Conservation (phyloP, 2,113 vertebrate species). For the Megatriorchis doriae region DNA sequence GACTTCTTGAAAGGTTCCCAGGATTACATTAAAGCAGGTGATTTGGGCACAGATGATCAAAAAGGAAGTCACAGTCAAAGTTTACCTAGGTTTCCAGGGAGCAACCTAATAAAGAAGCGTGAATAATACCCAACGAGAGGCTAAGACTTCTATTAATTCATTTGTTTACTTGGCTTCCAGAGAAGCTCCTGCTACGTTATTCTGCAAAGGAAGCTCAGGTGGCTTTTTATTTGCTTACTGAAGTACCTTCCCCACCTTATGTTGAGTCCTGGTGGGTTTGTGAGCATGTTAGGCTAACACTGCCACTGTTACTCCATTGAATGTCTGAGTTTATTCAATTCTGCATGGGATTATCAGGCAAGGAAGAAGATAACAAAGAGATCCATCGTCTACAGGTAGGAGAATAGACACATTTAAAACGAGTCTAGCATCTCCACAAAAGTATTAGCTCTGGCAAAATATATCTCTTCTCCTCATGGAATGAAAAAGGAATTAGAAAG, state of each 20-base stretch:
- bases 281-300: not conserved
- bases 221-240: conserved; percentile 45
- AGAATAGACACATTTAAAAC: not conserved
- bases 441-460: conserved; percentile 23
- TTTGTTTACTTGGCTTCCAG: conserved; percentile 21
- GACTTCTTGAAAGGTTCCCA: conserved; percentile 7
- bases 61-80: conserved; percentile 24
- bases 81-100: conserved; percentile 30
- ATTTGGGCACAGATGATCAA: not conserved
- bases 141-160: conserved; percentile 5
- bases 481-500: conserved; percentile 52
- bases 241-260: not conserved
- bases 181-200: conserved; percentile 24
- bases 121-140: not conserved
- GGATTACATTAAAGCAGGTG: not conserved
- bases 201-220: conserved; percentile 39
- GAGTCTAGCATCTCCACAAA: not conserved
- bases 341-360: not conserved
- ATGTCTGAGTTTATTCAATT: conserved; percentile 11
- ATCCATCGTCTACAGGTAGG: not conserved
- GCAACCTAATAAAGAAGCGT: not conserved
- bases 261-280: not conserved
- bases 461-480: not conserved
- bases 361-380: conserved; percentile 25
- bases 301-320: not conserved